phyloP scores from a whole-genome alignment of 2,888 invertebrate genomes.

The Leuctra nigra region DNA sequence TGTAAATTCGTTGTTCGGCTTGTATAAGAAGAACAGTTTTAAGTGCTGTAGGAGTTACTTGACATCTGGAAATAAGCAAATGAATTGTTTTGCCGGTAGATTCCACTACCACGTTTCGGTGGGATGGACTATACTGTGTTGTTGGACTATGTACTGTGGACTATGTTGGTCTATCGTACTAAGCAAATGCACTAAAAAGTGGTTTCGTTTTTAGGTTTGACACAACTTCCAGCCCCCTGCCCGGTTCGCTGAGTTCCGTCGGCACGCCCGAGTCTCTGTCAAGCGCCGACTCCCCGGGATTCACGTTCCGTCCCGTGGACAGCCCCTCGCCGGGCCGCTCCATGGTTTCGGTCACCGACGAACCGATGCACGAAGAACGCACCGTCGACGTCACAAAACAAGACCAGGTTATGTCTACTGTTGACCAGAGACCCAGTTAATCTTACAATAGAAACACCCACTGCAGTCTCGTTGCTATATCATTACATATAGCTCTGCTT shows the following conservation, averaged over 20 bases:
- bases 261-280: slow-evolving; percentile 56
- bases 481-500: background rate
- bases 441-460: background rate
- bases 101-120: no score
- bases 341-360: slow-evolving; percentile 37
- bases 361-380: slow-evolving; percentile 39
- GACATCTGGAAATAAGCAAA: no score
- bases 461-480: background rate
- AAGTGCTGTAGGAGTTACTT: no score
- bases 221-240: slow-evolving; percentile 41
- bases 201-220: background rate
- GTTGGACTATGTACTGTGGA: no score
- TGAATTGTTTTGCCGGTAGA: no score
- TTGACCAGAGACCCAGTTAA: slow-evolving; percentile 20
- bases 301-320: slow-evolving; percentile 48
- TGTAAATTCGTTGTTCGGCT: no score
- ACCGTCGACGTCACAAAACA: slow-evolving; percentile 35
- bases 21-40: no score
- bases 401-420: slow-evolving; percentile 20
- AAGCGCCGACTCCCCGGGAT: slow-evolving; percentile 53
- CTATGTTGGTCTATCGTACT: no score
- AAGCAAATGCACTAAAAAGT: no score
- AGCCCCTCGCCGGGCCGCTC: slow-evolving; percentile 47
- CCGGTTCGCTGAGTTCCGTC: slow-evolving; percentile 49
- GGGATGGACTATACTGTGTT: no score